These are phyloP conservation scores for Sander lucioperca DNA, from an alignment of 2,113 vertebrate genomes.

Conservation along the genomic window DNA sequence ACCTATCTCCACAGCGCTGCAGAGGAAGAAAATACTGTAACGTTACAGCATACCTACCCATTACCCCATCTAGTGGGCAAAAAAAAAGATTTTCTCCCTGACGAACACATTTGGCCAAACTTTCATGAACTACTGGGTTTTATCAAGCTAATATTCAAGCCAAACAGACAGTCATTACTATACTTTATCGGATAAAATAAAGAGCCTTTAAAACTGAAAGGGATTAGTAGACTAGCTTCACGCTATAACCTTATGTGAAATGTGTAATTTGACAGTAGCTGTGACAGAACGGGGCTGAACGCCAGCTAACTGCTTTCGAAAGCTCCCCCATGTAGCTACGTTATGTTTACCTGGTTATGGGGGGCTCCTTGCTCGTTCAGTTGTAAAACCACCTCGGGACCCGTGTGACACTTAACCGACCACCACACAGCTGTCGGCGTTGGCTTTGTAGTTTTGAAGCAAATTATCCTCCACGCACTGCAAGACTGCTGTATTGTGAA, in stretches of 20 bases:
- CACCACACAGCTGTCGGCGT: neutral
- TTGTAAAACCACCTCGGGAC: neutral
- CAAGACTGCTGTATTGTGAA: neutral
- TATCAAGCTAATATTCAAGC: neutral
- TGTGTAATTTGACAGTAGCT: neutral
- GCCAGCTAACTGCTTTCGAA: neutral
- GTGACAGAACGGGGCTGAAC: neutral
- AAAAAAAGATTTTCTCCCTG: neutral
- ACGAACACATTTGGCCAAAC: neutral
- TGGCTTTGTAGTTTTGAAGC: neutral
- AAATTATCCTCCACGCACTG: neutral
- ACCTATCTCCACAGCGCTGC: too few species aligned
- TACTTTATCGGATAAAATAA: neutral
- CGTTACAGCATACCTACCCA: too few species aligned
- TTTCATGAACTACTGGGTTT: neutral
- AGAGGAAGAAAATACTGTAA: too few species aligned
- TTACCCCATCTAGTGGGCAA: neutral
- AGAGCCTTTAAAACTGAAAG: too few species aligned
- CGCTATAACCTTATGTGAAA: too few species aligned
- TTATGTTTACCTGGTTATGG: slow-evolving; percentile 40
- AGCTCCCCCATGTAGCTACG: too few species aligned
- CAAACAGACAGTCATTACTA: neutral
- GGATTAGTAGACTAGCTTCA: neutral
- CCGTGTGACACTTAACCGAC: slow-evolving; percentile 7
- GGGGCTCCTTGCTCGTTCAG: neutral